Conservation (phyloP, 2,113 vertebrate species). For the Crocuta crocuta region DNA sequence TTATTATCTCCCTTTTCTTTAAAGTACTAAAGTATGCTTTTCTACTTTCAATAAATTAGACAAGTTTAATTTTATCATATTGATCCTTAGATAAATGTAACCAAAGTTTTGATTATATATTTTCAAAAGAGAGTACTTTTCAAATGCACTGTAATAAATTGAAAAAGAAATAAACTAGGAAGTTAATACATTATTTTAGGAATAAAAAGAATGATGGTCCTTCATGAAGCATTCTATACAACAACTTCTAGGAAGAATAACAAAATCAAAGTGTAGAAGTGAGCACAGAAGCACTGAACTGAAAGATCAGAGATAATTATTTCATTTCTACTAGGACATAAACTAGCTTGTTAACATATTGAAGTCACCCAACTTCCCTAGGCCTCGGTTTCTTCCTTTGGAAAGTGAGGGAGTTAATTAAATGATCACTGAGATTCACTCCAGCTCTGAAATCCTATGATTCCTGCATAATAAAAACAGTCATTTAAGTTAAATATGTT, state of each 20-base stretch:
- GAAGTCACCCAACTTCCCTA: neutral
- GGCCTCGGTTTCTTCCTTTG: neutral
- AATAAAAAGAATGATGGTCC: neutral
- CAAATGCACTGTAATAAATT: neutral
- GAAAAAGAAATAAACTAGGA: neutral
- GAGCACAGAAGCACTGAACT: neutral
- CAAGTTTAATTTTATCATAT: neutral
- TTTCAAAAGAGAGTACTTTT: constrained; percentile 42
- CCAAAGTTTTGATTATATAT: constrained; percentile 4
- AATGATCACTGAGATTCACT: neutral
- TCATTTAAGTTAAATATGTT: neutral
- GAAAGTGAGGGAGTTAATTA: neutral
- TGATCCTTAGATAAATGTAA: constrained; percentile 27
- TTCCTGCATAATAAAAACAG: neutral
- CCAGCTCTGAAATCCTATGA: neutral
- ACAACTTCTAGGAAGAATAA: neutral
- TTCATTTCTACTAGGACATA: neutral
- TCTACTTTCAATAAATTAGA: constrained; percentile 5
- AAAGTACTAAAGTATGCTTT: constrained; percentile 18
- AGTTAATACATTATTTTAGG: constrained; percentile 13
- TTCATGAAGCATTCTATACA: neutral
- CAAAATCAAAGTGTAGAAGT: neutral
- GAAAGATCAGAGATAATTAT: neutral
- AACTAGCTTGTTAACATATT: neutral
- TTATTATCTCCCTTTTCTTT: neutral